Base-by-base conservation (phyloP, 1,140 invertebrate genomes). In the Drosophila sproati region DNA sequence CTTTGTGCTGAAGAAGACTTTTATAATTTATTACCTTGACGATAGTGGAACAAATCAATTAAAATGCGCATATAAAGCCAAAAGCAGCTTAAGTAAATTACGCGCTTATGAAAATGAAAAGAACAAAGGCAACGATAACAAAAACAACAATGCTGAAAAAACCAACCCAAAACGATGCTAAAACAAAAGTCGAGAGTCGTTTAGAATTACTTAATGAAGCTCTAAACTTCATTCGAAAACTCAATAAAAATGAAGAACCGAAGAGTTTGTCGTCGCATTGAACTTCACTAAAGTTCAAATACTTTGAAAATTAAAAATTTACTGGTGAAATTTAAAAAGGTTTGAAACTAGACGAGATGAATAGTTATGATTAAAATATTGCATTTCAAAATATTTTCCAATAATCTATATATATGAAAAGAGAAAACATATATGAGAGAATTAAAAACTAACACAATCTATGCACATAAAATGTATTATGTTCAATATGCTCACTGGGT, bases 41-140 rank as follows among this genome's bases (percentile, higher is more conserved):
- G 86, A 90, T 90, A 90, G 86, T 90, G 86, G 86, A 90, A 90
- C 86, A 91, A 90, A 90, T 90, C 86, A 90, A 90, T 90, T 90
- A 90, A 90, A 90, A 90, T 86, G 85, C 85, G 85, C 85, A 89
- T 89, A 89, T 89, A 89, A 89, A 89, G 72, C 86, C 85, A 75
- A 89, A 85, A 89, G 86, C 85, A 78, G 85, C 85, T 89, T 89
- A 89, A 89, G 85, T 89, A 89, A 89, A 89, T 87, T 87, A 87
- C 83, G 83, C 83, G 88, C 83, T 87, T 89, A 86, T 89, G 43
- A 60, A 69, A 85, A 82, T 67, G 60, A 28, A 62, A 69, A 66
- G 43, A 73, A 77, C 39, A 64, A 70, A 37, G 12, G 35, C 43
- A 45, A 57, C 62, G 29, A 72, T 10, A 39, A 29, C 12, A 20